Percentiles rank a stretch among this genome's conserved stretches.
These are phyloP conservation scores for Phalloptychus januarius DNA, from an alignment of 2,797 vertebrate genomes.

Conservation along the genomic window DNA sequence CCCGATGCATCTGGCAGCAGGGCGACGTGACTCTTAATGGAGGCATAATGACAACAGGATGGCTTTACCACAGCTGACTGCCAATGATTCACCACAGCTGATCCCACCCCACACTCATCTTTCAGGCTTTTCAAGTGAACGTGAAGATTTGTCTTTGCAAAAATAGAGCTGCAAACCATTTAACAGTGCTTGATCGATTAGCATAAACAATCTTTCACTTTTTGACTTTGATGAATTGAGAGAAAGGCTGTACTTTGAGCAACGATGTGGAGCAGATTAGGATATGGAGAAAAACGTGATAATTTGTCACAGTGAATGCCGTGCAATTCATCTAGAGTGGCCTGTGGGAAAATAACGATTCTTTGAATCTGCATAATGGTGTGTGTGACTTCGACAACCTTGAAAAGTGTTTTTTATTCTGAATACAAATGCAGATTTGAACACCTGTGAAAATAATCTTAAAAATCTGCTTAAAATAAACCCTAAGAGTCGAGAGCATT, in stretches of 20 bases:
- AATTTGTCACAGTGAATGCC: conserved; percentile 18
- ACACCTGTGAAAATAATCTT: background rate
- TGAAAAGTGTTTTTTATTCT: conserved; percentile 15
- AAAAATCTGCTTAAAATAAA: background rate
- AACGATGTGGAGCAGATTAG: conserved; percentile 15
- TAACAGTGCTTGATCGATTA: conserved; percentile 4
- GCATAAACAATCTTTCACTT: conserved; percentile 2
- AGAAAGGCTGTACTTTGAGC: conserved; percentile 11
- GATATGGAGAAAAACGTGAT: conserved; percentile 10
- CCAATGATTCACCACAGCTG: conserved; percentile 32
- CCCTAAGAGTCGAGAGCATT: background rate
- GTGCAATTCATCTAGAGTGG: conserved; percentile 25
- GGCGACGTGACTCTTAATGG: conserved; percentile 61
- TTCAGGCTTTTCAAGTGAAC: conserved; percentile 19
- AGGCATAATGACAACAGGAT: conserved; percentile 65
- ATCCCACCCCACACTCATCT: conserved; percentile 30
- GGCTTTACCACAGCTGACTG: conserved; percentile 51
- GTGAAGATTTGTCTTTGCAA: background rate
- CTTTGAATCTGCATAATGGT: conserved; percentile 33
- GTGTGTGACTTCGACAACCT: conserved; percentile 28
- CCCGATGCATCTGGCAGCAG: conserved; percentile 51
- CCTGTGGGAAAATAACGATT: conserved; percentile 16
- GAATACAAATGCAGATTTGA: conserved; percentile 20
- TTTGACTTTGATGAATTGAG: conserved; percentile 24
- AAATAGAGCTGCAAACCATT: background rate